Conservation (phyloP, 1,140 invertebrate genomes). For the Leptinotarsa undecemlineata region DNA sequence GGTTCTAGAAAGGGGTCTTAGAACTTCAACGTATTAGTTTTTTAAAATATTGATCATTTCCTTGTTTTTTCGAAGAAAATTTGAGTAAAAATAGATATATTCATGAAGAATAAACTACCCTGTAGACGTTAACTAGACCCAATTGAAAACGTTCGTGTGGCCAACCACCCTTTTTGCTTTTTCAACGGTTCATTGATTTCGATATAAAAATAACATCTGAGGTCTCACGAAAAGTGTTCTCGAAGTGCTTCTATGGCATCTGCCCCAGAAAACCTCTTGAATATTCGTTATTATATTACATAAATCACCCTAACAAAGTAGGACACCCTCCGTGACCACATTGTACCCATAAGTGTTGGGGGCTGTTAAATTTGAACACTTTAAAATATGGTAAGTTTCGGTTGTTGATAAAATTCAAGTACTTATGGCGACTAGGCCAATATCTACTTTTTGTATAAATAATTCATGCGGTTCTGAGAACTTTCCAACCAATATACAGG, state of each 20-base stretch:
- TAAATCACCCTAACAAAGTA: conserved; percentile 10
- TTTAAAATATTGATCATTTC: too few relatives aligned
- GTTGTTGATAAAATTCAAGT: not conserved
- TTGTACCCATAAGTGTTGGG: not conserved
- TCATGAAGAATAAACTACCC: not conserved
- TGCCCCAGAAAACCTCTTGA: conserved; percentile 3
- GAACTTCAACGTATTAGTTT: too few relatives aligned
- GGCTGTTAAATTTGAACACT: conserved; percentile 6
- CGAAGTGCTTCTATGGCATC: not conserved
- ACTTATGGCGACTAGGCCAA: not conserved
- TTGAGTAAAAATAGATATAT: too few relatives aligned
- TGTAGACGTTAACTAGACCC: not conserved
- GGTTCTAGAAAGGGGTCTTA: too few relatives aligned
- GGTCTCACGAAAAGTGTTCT: conserved; percentile 13
- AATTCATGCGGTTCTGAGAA: not conserved
- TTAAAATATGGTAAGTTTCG: not conserved
- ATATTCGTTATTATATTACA: conserved; percentile 8
- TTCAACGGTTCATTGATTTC: conserved; percentile 8
- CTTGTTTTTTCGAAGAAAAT: too few relatives aligned
- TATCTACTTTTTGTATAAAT: not conserved
- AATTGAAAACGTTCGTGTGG: not conserved
- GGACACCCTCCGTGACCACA: not conserved
- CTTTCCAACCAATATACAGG: too few relatives aligned
- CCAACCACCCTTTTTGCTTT: not conserved
- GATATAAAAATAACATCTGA: conserved; percentile 17